Conservation (phyloP, 2,888 invertebrate species). For the Agrotis puta region DNA sequence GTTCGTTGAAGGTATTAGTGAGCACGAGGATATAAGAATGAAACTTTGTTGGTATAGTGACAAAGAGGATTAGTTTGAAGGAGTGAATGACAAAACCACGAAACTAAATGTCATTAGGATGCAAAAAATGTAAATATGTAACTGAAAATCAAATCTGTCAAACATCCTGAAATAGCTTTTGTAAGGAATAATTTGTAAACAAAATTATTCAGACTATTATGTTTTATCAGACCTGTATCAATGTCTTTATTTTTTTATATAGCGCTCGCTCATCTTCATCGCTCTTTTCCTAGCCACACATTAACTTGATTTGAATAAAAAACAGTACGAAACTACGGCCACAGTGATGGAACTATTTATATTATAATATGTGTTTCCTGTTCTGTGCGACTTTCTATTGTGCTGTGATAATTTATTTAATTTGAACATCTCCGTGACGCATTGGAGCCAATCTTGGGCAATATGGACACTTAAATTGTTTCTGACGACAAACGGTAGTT, state of each 20-base stretch:
- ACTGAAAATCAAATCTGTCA: too few relatives aligned
- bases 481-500: slow-evolving; percentile 1
- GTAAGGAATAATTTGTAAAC: too few relatives aligned
- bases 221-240: too few relatives aligned
- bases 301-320: slow-evolving; percentile 73
- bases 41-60: background rate
- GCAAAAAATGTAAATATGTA: too few relatives aligned
- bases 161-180: too few relatives aligned
- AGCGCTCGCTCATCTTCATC: background rate
- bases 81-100: too few relatives aligned
- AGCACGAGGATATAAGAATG: background rate
- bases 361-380: slow-evolving; percentile 75
- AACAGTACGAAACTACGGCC: slow-evolving; percentile 66
- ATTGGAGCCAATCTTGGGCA: slow-evolving; percentile 47
- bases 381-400: slow-evolving; percentile 75
- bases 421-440: slow-evolving; percentile 53
- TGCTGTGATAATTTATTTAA: slow-evolving; percentile 63
- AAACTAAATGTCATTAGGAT: too few relatives aligned
- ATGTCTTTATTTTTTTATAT: too few relatives aligned
- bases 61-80: background rate
- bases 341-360: slow-evolving; percentile 71
- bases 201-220: too few relatives aligned
- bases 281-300: slow-evolving; percentile 46
- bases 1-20: background rate
- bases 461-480: background rate